phyloP scores from a whole-genome alignment of 1,140 invertebrate genomes.

The Agrilus planipennis region DNA sequence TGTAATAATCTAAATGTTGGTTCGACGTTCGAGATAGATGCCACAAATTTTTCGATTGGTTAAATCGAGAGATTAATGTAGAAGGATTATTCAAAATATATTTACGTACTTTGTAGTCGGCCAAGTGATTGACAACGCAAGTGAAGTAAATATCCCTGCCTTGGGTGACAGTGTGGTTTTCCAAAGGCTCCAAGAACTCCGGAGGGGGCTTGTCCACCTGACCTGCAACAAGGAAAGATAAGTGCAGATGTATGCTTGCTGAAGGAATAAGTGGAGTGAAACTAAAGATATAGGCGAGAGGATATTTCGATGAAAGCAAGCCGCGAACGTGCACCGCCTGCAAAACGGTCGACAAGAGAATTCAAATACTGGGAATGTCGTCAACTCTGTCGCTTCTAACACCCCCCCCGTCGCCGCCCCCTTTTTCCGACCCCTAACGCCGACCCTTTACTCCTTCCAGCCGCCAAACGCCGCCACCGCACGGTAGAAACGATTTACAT shows the following conservation, averaged over 20 bases:
- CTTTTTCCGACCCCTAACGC: too few relatives aligned
- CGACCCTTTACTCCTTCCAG: too few relatives aligned
- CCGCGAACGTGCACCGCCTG: slow-evolving; percentile 26
- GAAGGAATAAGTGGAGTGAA: slow-evolving; percentile 29
- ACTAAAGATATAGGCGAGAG: slow-evolving; percentile 28
- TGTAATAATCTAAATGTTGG: too few relatives aligned
- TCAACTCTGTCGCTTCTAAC: too few relatives aligned
- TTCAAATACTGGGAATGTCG: slow-evolving; percentile 30
- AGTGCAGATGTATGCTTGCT: slow-evolving; percentile 20
- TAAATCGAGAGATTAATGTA: neutral
- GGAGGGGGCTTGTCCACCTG: slow-evolving; percentile 44
- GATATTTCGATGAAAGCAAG: slow-evolving; percentile 27
- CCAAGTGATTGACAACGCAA: slow-evolving; percentile 78
- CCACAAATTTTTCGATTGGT: too few relatives aligned
- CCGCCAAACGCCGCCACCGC: too few relatives aligned
- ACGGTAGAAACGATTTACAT: slow-evolving; percentile 33
- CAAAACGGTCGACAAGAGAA: slow-evolving; percentile 25
- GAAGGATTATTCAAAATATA: too few relatives aligned
- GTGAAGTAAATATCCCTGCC: slow-evolving; percentile 78
- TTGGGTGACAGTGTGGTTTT: slow-evolving; percentile 77
- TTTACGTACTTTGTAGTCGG: slow-evolving; percentile 76
- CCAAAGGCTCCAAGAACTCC: slow-evolving; percentile 70
- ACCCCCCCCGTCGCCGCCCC: too few relatives aligned
- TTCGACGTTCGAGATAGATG: too few relatives aligned
- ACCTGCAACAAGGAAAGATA: slow-evolving; percentile 29